Evolutionary conservation across 1,140 invertebrate genomes (phyloP), one percentile per base, ranked within the genome.

Genomic region (Drosophila biarmipes): DNA sequence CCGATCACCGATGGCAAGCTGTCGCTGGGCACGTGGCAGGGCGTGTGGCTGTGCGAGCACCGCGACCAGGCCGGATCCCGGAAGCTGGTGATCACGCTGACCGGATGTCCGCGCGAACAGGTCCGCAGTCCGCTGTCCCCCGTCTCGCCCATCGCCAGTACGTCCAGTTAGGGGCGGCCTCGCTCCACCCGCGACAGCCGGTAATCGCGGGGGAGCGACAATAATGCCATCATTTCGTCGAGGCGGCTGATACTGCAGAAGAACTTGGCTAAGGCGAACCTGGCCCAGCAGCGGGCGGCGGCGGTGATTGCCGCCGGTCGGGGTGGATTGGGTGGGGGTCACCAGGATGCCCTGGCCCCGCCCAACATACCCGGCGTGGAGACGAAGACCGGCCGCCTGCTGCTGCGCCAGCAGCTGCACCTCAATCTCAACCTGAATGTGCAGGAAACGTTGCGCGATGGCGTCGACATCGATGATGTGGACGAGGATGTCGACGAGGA

Each of bases 1-100:
- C 98, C 98, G 75, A 98, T 99, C 90, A 98, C 97, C 64, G 97
- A 99, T 91, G 98, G 98, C 54, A 97, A 98, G 92, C 93, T 99
- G 74, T 98, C 98, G 87, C 93, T 99, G 72, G 98, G 98, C 56
- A 98, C 97, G 77, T 99, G 98, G 98, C 98, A 99, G 93, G 98
- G 98, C 56, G 96, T 99, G 69, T 99, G 98, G 98, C 94, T 99
- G 64, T 99, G 98, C 94, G 98, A 99, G 93, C 98, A 99, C 93
- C 95, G 98, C 84, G 97, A 99, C 93, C 96, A 97, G 91, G 98
- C 97, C 80, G 98, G 98, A 68, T 98, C 97, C 87, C 94, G 98
- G 67, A 98, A 98, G 93, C 93, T 98, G 89, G 96, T 98, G 72
- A 96, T 98, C 80, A 98, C 97, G 61, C 93, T 98, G 90, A 98